These are phyloP conservation scores for Saxidomus purpurata DNA, from an alignment of 1,140 invertebrate genomes.

Conservation along the genomic window DNA sequence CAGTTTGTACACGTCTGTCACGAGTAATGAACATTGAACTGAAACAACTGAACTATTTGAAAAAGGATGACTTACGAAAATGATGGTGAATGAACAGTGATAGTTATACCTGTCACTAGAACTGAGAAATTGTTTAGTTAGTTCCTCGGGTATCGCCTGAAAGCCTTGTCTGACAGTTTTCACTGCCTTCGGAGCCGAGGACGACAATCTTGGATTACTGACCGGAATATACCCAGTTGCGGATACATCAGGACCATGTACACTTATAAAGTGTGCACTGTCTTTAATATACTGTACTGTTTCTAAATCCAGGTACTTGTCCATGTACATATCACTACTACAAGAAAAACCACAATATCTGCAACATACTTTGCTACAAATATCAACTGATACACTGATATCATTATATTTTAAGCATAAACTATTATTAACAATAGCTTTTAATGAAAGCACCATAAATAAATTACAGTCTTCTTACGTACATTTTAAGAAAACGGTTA, in stretches of 20 bases:
- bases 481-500: too few relatives aligned
- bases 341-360: neutral
- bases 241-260: neutral
- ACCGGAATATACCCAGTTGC: neutral
- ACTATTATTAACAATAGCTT: too few relatives aligned
- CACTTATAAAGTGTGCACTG: neutral
- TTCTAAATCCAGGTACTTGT: neutral
- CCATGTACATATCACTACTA: neutral
- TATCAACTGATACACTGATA: neutral
- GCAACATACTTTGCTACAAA: neutral
- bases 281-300: neutral
- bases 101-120: conserved; percentile 9
- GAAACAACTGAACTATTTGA: too few relatives aligned
- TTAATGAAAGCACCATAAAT: too few relatives aligned
- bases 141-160: neutral
- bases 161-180: neutral
- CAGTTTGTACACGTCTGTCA: too few relatives aligned
- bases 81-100: too few relatives aligned
- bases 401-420: too few relatives aligned
- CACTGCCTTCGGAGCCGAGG: neutral
- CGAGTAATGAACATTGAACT: too few relatives aligned
- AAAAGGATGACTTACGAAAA: too few relatives aligned
- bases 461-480: too few relatives aligned
- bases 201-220: neutral
- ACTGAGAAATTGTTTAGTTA: neutral